Base-by-base conservation (phyloP, 2,888 invertebrate genomes). In the Clistopyga incitator region DNA sequence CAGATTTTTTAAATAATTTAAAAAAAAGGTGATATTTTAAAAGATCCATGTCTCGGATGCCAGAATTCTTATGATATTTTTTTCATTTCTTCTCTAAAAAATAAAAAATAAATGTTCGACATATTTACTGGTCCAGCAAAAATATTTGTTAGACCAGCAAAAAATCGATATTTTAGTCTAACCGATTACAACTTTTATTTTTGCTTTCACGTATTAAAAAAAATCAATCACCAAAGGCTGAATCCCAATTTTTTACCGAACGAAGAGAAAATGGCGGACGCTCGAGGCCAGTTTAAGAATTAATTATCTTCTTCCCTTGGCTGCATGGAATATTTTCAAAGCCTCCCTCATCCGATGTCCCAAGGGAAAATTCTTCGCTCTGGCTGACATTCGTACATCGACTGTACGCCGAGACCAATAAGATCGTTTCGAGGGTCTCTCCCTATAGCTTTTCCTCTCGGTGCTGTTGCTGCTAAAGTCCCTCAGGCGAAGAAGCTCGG, bases 361-460 rank as follows among this genome's bases (percentile, higher is more conserved):
- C 85, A 45, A 59, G 85, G 72, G 80, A 75, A 75, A 81, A 75
- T 56, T 84, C 68, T 75, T 64, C 25, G 68, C 68, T 86, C 64
- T 78, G 80, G 34, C 80, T 56, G 74, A 84, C 81, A 52, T 71
- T 75, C 81, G 71, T 84, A 82, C 81, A 71, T 85, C 76, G 68
- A 78, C 81, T 67, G 65, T 80, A 76, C 88, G 87, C 87, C 78
- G 85, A 87, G 89, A 89, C 88, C 89, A 87, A 90, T 90, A 90
- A 90, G 87, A 89, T 88, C 86, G 64, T 68, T 81, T 74, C 72
- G 70, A 78, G 86, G 87, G 85, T 86, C 86, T 86, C 86, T 74
- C 78, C 81, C 38, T 82, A 83, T 86, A 72, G 65, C 79, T 79
- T 76, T 81, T 52, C 75, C 75, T 56, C 45, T 64, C 75, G 68